Percentiles rank a stretch among this genome's conserved stretches.
These are phyloP conservation scores for Microcebus ravelobensis DNA, from an alignment of 2,113 vertebrate species.

Conservation along the genomic window DNA sequence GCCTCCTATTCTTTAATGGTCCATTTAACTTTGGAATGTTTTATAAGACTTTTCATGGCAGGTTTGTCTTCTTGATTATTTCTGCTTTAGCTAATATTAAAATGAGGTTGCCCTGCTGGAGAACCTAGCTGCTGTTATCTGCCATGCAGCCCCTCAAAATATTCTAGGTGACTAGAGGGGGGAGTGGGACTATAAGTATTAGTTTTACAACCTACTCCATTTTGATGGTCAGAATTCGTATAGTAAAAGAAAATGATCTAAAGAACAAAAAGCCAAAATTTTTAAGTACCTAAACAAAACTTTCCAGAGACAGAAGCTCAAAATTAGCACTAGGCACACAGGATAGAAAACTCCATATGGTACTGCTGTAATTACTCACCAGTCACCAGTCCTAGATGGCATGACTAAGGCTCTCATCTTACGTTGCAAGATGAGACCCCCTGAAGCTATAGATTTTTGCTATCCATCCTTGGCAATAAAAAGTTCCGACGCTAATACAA, in stretches of 20 bases:
- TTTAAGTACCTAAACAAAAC: slow-evolving; percentile 6
- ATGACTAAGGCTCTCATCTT: background rate
- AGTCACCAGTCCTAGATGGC: background rate
- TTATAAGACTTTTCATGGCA: slow-evolving; percentile 48
- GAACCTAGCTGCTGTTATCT: background rate
- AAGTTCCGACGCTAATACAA: background rate
- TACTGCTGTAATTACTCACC: background rate
- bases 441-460: background rate
- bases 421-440: background rate
- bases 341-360: background rate
- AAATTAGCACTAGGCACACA: background rate
- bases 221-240: background rate
- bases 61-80: slow-evolving; percentile 40
- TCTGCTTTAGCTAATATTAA: slow-evolving; percentile 49
- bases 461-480: background rate
- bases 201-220: background rate
- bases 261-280: slow-evolving; percentile 31
- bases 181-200: background rate
- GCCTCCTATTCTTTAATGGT: slow-evolving; percentile 7
- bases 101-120: background rate
- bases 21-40: slow-evolving; percentile 48
- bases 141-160: background rate
- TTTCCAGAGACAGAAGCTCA: background rate
- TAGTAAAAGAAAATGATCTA: background rate
- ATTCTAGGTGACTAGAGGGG: background rate